Percentiles rank a stretch among this genome's conserved stretches.
Conservation (phyloP, 1,140 invertebrate species). For the Conopomorpha cramerella region DNA sequence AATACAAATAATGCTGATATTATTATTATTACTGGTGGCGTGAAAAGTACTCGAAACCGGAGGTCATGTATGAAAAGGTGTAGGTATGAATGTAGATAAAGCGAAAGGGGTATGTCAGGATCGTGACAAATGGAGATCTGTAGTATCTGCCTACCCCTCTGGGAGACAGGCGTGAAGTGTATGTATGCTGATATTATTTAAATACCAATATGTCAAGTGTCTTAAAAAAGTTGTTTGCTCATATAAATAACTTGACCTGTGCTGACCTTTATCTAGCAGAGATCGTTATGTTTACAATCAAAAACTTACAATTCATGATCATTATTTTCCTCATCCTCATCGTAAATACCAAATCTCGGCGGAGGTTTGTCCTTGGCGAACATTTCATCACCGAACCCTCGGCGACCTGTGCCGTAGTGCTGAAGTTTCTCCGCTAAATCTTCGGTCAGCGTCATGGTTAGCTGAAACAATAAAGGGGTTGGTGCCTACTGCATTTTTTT, state of each 20-base stretch:
- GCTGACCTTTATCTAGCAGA: too few relatives aligned
- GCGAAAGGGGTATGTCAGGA: too few relatives aligned
- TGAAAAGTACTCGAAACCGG: too few relatives aligned
- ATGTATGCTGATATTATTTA: too few relatives aligned
- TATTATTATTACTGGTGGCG: neutral
- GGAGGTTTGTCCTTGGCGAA: conserved; percentile 29
- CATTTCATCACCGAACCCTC: conserved; percentile 25
- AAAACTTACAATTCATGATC: conserved; percentile 34
- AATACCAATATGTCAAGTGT: neutral
- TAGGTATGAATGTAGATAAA: too few relatives aligned
- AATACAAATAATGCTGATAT: neutral
- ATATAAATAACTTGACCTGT: neutral
- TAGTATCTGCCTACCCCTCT: too few relatives aligned
- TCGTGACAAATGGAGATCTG: too few relatives aligned
- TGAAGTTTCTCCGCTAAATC: conserved; percentile 18
- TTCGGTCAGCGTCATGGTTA: too few relatives aligned
- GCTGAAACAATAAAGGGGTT: too few relatives aligned
- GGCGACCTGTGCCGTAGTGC: conserved; percentile 23
- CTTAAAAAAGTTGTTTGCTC: neutral
- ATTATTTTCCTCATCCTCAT: conserved; percentile 38
- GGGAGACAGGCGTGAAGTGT: too few relatives aligned
- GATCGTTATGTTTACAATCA: neutral
- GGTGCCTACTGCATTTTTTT: too few relatives aligned
- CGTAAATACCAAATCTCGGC: conserved; percentile 31
- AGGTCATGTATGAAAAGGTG: too few relatives aligned